Evolutionary conservation across 2,113 vertebrate species (phyloP).

Genomic region (Sebastes fasciatus): DNA sequence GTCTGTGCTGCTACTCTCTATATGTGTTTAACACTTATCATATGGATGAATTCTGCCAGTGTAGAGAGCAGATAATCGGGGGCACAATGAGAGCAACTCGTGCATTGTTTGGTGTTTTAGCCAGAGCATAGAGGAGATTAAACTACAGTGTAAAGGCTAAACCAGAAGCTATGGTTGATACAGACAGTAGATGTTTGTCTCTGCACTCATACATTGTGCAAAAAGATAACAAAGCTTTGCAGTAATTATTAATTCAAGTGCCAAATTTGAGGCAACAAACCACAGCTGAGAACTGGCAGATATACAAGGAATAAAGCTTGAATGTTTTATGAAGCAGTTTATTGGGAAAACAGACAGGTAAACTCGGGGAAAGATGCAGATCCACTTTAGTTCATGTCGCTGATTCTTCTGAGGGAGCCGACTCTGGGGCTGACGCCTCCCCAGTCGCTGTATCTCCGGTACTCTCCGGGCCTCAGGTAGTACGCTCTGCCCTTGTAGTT

Average conservation of each 20-base stretch:
- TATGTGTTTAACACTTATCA: conserved; percentile 6
- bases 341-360: conserved; percentile 54
- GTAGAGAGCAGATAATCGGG: conserved; percentile 32
- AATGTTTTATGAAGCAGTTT: conserved; percentile 51
- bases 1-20: neutral
- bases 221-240: neutral
- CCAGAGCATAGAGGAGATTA: conserved; percentile 32
- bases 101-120: conserved; percentile 41
- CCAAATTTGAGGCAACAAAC: neutral
- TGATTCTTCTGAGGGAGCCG: conserved; percentile 79
- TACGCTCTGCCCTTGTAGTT: conserved; percentile 78
- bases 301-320: neutral
- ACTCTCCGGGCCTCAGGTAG: conserved; percentile 83
- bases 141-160: neutral
- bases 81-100: neutral
- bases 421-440: conserved; percentile 77
- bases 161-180: neutral
- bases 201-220: neutral
- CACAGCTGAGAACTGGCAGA: neutral
- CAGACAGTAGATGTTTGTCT: neutral
- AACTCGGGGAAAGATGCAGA: conserved; percentile 7
- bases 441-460: conserved; percentile 84
- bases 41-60: conserved; percentile 32
- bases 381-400: conserved; percentile 65
- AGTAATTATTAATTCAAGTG: neutral